Base-by-base conservation (phyloP, 2,888 invertebrate species). In the Mythimna vitellina region DNA sequence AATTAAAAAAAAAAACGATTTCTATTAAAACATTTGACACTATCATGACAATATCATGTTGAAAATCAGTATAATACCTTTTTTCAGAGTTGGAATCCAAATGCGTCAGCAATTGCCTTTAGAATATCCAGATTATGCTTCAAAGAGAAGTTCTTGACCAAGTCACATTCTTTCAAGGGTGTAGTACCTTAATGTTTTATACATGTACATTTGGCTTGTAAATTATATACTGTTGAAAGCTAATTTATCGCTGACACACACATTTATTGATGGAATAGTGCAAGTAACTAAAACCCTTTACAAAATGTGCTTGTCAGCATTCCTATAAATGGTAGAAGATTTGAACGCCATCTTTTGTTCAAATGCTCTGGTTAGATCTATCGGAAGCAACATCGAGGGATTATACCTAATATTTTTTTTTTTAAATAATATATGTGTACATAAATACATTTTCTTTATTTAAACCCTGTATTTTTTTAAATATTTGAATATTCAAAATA, bases 101-200 rank as follows among this genome's bases (percentile, higher is more conserved):
- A 20, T 81, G 38, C 81, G 81, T n/a, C 70, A 72, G 1, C 81
- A 81, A n/a, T 10, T 54, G 61, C 81, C 74, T 10, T 62, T 81
- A 49, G 70, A 81, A 14, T 74, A 60, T 35, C 62, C 56, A 62
- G 70, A 77, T 20, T 73, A 81, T 22, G 29, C 14, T 1, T 12
- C 29, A 20, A 49, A 61, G 17, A 61, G 17, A 53, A 49, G 17
- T 20, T 5, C 53, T 53, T 32, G 63, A 60, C n/a, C 35, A 22
- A 29, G 20, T 22, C 10, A 75, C 53, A n/a, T n/a, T 5, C 38
- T n/a, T 61, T 35, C n/a, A 46, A 22, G 32, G 6, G 14, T 61
- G 2, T 62, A 62, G 65, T 70, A 4, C 32, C 14, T 12, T 61
- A 60, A 17, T 49, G 25, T 58, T 71, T 72, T 22, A 32, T 49